Evolutionary conservation across 2,888 invertebrate species (phyloP).

Genomic region (Serripes groenlandicus): DNA sequence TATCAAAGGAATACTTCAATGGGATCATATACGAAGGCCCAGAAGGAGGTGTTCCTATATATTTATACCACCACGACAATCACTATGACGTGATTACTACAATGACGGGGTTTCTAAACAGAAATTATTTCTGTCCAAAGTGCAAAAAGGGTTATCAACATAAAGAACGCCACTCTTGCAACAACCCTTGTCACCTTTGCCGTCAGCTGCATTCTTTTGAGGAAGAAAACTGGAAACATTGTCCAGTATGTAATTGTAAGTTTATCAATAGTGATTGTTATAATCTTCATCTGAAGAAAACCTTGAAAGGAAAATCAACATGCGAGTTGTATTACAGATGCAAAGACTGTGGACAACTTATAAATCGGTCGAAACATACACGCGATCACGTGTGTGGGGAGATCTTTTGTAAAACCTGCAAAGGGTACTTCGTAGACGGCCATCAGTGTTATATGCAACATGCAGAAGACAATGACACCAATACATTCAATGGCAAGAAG

Average conservation of each 20-base stretch:
- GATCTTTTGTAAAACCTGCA: conserved; percentile 32
- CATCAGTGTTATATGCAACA: conserved; percentile 46
- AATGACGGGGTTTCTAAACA: conserved; percentile 51
- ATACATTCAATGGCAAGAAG: not conserved
- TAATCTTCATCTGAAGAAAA: conserved; percentile 22
- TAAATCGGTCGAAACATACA: conserved; percentile 9
- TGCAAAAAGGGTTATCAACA: conserved; percentile 63
- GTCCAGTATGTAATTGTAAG: conserved; percentile 31
- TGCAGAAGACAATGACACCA: not conserved
- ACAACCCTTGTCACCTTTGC: conserved; percentile 53
- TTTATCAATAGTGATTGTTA: conserved; percentile 29
- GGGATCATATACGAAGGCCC: conserved; percentile 53
- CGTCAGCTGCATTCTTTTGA: conserved; percentile 28
- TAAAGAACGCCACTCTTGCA: conserved; percentile 57
- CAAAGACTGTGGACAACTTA: conserved; percentile 11
- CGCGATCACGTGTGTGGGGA: conserved; percentile 26
- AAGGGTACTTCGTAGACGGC: conserved; percentile 19
- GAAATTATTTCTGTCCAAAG: conserved; percentile 49
- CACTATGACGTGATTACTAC: conserved; percentile 61
- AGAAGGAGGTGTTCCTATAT: conserved; percentile 55
- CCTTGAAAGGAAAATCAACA: conserved; percentile 22
- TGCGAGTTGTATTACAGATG: conserved; percentile 23
- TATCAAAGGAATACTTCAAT: conserved; percentile 64
- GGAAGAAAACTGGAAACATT: conserved; percentile 40
- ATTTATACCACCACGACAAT: conserved; percentile 47